Conservation (phyloP, 1,140 invertebrate genomes). For the Radopholus similis region DNA sequence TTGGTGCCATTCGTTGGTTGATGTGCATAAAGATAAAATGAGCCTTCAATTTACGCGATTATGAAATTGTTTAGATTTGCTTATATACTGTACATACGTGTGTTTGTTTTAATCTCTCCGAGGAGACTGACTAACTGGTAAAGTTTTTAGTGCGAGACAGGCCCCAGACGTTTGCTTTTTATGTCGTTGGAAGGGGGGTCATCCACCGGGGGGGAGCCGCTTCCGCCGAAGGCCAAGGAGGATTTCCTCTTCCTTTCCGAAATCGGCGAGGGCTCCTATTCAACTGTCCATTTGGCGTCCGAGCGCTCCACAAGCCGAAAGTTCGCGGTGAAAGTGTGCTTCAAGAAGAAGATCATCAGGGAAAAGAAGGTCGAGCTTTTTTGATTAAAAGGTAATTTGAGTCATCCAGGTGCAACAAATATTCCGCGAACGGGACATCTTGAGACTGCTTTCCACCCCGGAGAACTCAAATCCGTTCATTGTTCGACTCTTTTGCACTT, state of each 20-base stretch:
- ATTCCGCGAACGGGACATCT: conserved; percentile 36
- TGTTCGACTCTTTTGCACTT: conserved; percentile 36
- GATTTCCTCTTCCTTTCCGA: conserved; percentile 39
- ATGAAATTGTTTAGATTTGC: no score
- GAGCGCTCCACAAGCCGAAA: conserved; percentile 13
- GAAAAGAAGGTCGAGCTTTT: conserved; percentile 39
- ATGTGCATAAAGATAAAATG: no score
- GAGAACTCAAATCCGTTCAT: conserved; percentile 37
- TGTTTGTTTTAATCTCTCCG: no score
- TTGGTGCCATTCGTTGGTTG: no score
- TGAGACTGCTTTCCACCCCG: conserved; percentile 27
- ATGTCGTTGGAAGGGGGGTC: no score
- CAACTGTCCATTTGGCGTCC: conserved; percentile 37
- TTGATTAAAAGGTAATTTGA: neutral
- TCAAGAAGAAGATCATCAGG: conserved; percentile 32
- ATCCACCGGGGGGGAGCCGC: no score
- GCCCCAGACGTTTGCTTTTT: no score
- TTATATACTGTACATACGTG: no score
- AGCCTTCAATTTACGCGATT: no score
- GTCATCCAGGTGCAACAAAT: conserved; percentile 35
- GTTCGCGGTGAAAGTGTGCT: conserved; percentile 42
- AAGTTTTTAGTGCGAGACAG: no score
- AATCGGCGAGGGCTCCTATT: conserved; percentile 40
- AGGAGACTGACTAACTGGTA: no score
- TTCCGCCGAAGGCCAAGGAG: no score